Evolutionary conservation across 1,140 invertebrate species (phyloP).

Genomic region (Anadara kagoshimensis): DNA sequence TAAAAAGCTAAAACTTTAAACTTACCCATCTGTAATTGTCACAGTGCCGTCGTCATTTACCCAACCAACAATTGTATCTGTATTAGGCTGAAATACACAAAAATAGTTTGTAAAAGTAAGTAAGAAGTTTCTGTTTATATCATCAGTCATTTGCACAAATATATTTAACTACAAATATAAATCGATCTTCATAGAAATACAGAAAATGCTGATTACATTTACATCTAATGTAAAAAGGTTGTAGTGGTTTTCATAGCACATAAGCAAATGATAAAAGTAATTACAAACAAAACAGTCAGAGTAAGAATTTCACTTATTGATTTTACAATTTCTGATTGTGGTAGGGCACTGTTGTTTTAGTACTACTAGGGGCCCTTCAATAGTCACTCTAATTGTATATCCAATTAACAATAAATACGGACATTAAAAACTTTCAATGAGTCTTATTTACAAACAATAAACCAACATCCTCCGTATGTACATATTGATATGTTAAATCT

Average conservation of each 20-base stretch:
- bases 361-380: too few relatives aligned
- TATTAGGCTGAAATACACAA: conserved; percentile 36
- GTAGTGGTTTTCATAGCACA: not conserved
- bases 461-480: too few relatives aligned
- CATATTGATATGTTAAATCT: too few relatives aligned
- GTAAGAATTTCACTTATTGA: too few relatives aligned
- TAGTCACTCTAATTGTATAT: too few relatives aligned
- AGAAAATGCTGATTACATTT: not conserved
- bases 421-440: too few relatives aligned
- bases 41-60: conserved; percentile 43
- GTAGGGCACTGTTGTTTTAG: too few relatives aligned
- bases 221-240: not conserved
- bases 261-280: not conserved
- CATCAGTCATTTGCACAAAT: not conserved
- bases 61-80: conserved; percentile 55
- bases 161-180: not conserved
- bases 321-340: too few relatives aligned
- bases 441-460: too few relatives aligned
- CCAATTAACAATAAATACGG: too few relatives aligned
- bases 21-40: conserved; percentile 48
- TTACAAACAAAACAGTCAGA: too few relatives aligned
- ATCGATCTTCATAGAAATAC: not conserved
- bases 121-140: not conserved
- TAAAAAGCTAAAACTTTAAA: too few relatives aligned
- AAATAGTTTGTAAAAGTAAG: not conserved